Evolutionary conservation across 2,888 invertebrate species (phyloP).

Genomic region (Morpho helenor): DNA sequence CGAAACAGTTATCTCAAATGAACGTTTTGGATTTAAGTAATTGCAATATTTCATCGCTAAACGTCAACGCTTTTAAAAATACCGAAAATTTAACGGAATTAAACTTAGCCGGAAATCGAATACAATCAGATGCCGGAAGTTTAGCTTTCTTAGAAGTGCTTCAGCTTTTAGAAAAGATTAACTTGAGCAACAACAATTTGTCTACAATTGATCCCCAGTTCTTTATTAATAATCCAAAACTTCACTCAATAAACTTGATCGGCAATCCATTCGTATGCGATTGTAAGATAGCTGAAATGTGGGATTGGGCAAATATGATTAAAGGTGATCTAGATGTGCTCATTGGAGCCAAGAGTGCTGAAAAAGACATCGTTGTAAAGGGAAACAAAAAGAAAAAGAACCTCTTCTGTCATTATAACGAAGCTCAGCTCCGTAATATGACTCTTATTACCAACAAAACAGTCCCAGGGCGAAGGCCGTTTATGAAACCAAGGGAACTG

Average conservation of each 20-base stretch:
- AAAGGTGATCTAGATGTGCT: slow-evolving; percentile 82
- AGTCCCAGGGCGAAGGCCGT: slow-evolving; percentile 75
- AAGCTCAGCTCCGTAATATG: slow-evolving; percentile 72
- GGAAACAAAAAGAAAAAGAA: slow-evolving; percentile 82
- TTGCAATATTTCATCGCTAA: slow-evolving; percentile 81
- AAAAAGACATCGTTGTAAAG: slow-evolving; percentile 81
- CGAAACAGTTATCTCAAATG: slow-evolving; percentile 81
- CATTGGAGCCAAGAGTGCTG: slow-evolving; percentile 82
- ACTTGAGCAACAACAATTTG: slow-evolving; percentile 82
- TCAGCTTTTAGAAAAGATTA: slow-evolving; percentile 78
- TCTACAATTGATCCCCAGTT: slow-evolving; percentile 78
- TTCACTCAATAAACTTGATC: slow-evolving; percentile 81
- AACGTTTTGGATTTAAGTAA: slow-evolving; percentile 82
- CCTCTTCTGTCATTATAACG: slow-evolving; percentile 82
- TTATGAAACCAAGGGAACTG: slow-evolving; percentile 78
- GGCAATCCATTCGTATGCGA: slow-evolving; percentile 85
- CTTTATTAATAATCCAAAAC: slow-evolving; percentile 76
- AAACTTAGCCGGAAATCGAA: slow-evolving; percentile 79
- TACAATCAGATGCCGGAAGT: slow-evolving; percentile 68
- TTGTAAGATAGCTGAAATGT: slow-evolving; percentile 84
- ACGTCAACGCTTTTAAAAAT: slow-evolving; percentile 79
- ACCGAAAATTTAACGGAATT: slow-evolving; percentile 82
- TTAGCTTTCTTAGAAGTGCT: slow-evolving; percentile 78
- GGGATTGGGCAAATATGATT: slow-evolving; percentile 85
- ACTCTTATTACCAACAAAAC: slow-evolving; percentile 69